A percentile compares a stretch with the other conserved stretches of the same genome.
These are phyloP conservation scores for Coregonus clupeaformis DNA, from an alignment of 2,113 vertebrate species.

Conservation along the genomic window DNA sequence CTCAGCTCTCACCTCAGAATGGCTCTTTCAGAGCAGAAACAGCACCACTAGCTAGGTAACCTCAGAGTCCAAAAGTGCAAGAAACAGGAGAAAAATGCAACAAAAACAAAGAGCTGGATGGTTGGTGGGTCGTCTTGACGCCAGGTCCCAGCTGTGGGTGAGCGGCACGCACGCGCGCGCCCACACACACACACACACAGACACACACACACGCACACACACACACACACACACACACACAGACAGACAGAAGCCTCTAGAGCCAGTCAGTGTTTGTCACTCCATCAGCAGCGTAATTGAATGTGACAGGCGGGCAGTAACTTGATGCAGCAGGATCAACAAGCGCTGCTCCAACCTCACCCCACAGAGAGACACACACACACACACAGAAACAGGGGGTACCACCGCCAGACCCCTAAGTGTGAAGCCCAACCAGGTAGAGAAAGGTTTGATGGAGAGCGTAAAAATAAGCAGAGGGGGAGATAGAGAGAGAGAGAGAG, in stretches of 20 bases:
- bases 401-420: slow-evolving; percentile 40
- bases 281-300: slow-evolving; percentile 67
- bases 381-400: slow-evolving; percentile 50
- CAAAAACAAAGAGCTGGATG: slow-evolving; percentile 48
- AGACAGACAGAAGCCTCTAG: slow-evolving; percentile 63
- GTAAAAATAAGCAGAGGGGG: background rate
- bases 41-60: background rate
- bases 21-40: background rate
- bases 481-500: background rate
- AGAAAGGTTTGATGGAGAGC: background rate
- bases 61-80: background rate
- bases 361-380: slow-evolving; percentile 3
- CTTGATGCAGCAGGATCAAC: slow-evolving; percentile 74
- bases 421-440: slow-evolving; percentile 55
- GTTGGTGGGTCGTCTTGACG: background rate
- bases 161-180: slow-evolving; percentile 26
- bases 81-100: slow-evolving; percentile 55
- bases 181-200: slow-evolving; percentile 63
- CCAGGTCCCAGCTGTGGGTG: slow-evolving; percentile 1
- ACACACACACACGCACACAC: slow-evolving; percentile 51
- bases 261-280: slow-evolving; percentile 72
- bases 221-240: slow-evolving; percentile 63
- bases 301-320: slow-evolving; percentile 77
- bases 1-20: no score
- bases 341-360: slow-evolving; percentile 44